These are phyloP conservation scores for Pediacus dermestoides DNA, from an alignment of 2,888 invertebrate genomes.

Conservation along the genomic window DNA sequence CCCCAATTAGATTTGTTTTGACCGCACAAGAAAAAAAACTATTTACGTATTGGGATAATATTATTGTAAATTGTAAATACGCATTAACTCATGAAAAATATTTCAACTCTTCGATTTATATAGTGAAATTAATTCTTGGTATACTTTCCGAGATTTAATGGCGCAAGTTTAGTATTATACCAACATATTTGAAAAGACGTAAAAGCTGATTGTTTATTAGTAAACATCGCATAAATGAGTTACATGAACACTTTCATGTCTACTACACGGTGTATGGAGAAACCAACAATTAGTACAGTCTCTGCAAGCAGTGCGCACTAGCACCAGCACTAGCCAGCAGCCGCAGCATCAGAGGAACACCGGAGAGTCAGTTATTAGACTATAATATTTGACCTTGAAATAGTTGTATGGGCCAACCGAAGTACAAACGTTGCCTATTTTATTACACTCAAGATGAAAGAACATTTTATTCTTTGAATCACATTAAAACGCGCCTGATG, in stretches of 20 bases:
- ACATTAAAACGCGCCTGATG: conserved; percentile 7
- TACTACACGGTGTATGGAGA: too few species aligned
- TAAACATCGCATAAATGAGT: too few species aligned
- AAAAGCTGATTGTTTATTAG: too few species aligned
- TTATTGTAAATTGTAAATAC: too few species aligned
- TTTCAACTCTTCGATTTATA: too few species aligned
- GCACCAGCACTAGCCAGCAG: conserved; percentile 5
- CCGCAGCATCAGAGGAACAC: conserved; percentile 9
- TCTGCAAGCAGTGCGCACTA: conserved; percentile 10
- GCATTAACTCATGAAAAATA: too few species aligned
- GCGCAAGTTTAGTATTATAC: too few species aligned
- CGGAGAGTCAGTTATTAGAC: conserved; percentile 33
- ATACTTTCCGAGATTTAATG: too few species aligned
- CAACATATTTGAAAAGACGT: too few species aligned
- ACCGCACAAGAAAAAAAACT: conserved; percentile 9
- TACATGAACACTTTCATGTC: too few species aligned
- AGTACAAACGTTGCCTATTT: conserved; percentile 30
- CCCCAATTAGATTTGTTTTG: conserved; percentile 17
- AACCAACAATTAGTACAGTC: too few species aligned
- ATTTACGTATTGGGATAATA: conserved; percentile 4
- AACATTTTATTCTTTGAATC: conserved; percentile 10
- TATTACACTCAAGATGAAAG: conserved; percentile 14
- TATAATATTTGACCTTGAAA: conserved; percentile 43
- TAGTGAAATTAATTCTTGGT: too few species aligned
- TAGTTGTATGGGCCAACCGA: conserved; percentile 41